phyloP scores from a whole-genome alignment of 2,797 vertebrate species.

The Rhinella marina region DNA sequence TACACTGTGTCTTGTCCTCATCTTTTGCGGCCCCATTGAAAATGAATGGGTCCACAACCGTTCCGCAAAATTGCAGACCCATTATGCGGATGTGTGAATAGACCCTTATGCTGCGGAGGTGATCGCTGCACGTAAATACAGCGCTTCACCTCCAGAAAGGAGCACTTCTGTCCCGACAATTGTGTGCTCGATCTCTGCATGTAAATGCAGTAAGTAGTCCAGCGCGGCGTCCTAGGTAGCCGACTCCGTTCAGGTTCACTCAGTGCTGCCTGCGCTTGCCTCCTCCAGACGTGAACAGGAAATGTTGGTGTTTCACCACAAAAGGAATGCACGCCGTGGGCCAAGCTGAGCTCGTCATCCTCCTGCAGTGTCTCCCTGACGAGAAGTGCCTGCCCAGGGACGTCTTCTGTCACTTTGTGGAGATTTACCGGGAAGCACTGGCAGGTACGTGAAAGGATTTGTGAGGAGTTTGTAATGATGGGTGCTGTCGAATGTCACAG shows the following conservation, averaged over 20 bases:
- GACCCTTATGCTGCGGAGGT: no score
- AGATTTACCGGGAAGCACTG: slow-evolving; percentile 95
- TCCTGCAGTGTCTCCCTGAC: slow-evolving; percentile 94
- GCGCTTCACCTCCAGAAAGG: no score
- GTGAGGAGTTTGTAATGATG: neutral
- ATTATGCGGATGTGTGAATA: no score
- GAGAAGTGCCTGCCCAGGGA: slow-evolving; percentile 97
- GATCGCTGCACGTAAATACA: no score
- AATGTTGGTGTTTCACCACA: slow-evolving; percentile 97
- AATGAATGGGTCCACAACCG: no score
- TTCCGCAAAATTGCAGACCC: no score
- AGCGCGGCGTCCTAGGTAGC: neutral
- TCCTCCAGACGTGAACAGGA: slow-evolving; percentile 92
- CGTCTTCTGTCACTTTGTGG: slow-evolving; percentile 95
- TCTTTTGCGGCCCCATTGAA: no score
- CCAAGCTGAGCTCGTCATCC: slow-evolving; percentile 92
- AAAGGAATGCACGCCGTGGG: slow-evolving; percentile 98
- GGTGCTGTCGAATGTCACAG: neutral
- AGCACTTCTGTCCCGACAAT: no score
- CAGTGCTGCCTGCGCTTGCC: slow-evolving; percentile 52
- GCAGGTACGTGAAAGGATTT: slow-evolving; percentile 76
- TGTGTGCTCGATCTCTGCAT: no score
- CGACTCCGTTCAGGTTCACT: neutral
- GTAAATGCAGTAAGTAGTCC: neutral
- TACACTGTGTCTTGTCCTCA: no score